Conservation (phyloP, 2,113 vertebrate species). For the Macrotis lagotis region DNA sequence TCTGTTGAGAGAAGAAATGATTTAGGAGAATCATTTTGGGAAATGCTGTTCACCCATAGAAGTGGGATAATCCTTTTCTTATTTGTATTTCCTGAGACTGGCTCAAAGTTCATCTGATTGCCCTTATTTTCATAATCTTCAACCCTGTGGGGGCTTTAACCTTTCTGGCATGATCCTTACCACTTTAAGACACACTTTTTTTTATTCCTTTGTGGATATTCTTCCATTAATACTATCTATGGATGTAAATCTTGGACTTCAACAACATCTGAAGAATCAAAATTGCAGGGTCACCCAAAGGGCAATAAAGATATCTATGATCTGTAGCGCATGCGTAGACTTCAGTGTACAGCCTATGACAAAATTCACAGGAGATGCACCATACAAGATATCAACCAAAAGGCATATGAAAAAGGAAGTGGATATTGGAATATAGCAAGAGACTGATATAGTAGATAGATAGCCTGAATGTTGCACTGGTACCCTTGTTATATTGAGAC, state of each 20-base stretch:
- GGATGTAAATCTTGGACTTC: not conserved
- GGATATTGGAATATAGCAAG: not conserved
- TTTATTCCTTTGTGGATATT: not conserved
- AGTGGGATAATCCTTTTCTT: not conserved
- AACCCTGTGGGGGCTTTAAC: not conserved
- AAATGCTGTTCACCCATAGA: not conserved
- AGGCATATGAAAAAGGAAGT: not conserved
- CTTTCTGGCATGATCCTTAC: not conserved
- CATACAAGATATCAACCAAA: not conserved
- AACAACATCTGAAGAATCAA: not conserved
- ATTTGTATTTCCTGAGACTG: not conserved
- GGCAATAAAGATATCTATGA: not conserved
- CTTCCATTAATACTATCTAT: not conserved
- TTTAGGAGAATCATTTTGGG: not conserved
- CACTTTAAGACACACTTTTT: not conserved
- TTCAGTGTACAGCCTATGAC: not conserved
- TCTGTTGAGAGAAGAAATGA: not conserved
- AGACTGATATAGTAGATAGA: not conserved
- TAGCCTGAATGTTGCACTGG: not conserved
- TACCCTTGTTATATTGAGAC: not conserved
- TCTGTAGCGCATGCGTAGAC: not conserved
- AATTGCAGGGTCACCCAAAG: not conserved
- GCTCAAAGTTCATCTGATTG: not conserved
- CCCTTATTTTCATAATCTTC: not conserved
- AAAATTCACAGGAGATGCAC: not conserved